Base-by-base conservation (phyloP, 2,888 invertebrate genomes). In the Scaptomyza flava region DNA sequence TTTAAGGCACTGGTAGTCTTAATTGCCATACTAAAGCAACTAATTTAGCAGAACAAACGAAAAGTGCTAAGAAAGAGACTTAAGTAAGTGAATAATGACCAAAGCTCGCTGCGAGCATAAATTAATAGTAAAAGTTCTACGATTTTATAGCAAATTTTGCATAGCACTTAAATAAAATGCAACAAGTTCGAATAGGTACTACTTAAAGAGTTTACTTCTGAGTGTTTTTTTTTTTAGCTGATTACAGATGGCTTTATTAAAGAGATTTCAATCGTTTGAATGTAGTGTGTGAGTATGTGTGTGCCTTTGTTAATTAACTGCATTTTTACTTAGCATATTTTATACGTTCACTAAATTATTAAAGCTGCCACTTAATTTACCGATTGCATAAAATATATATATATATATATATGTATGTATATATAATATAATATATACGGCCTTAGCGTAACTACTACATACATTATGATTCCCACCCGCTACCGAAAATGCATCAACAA, bases 341-440 rank as follows among this genome's bases (percentile, higher is more conserved):
- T 74, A 70, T 59, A 67, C 47, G 62, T 80, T 85, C 78, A 89
- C 83, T 90, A 89, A 88, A 89, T 83, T 90, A 90, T 90, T 90
- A 90, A 90, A 91, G 91, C 91, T 91, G 91, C 90, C 90, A 91
- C 90, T 86, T 83, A 90, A 81, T 85, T 90, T 90, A 86, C 83
- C 72, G 77, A 69, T 79, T 62, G 73, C 72, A 85, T 77, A 83
- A 76, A 81, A 51, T 45, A 56, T 42, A 31, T 41, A 30, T 36
- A 27, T 42, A 48, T 42, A 36, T 20, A 52, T 23, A 50, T 50
- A 1, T 17, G 17, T 41, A 30, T 41, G 27, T 34, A 27, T 47
- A 43, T 42, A 36, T 20, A 52, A 14, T 45, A 43, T 48, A 48
- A 53, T 68, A 23, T 50, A 52, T 70, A 61, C 45, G 43, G 51